phyloP scores from a whole-genome alignment of 2,113 vertebrate species.

The Lagenorhynchus albirostris region DNA sequence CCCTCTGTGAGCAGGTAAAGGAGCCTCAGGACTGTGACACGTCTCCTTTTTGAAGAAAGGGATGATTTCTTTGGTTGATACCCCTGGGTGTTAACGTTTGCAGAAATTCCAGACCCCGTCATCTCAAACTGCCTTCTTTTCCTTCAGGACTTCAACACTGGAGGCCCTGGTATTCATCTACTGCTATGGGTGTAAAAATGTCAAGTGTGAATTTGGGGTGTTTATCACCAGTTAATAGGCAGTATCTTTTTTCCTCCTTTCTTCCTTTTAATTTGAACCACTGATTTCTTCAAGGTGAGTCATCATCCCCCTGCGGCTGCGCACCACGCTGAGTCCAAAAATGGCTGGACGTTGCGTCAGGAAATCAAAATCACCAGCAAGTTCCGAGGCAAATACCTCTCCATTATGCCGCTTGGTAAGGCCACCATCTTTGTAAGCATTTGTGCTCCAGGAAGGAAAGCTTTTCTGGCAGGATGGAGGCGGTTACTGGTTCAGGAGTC shows the following conservation, averaged over 20 bases:
- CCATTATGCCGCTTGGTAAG: conserved; percentile 97
- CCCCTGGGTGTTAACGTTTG: neutral
- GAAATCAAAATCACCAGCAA: conserved; percentile 98
- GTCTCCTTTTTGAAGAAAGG: neutral
- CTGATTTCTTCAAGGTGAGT: conserved; percentile 87
- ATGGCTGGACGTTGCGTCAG: conserved; percentile 94
- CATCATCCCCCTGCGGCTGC: conserved; percentile 96
- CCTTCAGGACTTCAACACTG: neutral
- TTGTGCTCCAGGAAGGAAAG: neutral
- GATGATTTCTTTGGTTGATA: neutral
- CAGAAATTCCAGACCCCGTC: neutral
- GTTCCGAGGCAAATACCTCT: conserved; percentile 98
- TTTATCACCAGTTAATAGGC: neutral
- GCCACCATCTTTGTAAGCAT: neutral
- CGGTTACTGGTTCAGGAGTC: neutral
- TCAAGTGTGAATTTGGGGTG: neutral
- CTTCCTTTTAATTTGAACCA: neutral
- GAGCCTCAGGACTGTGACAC: neutral
- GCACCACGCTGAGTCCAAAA: conserved; percentile 92
- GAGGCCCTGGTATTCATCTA: neutral
- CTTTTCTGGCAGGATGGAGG: neutral
- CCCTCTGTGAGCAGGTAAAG: conserved; percentile 94
- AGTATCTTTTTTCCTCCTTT: neutral
- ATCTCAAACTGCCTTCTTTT: neutral
- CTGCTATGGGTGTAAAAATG: neutral